Conservation (phyloP, 2,113 vertebrate species). For the Ancistrus triradiatus region DNA sequence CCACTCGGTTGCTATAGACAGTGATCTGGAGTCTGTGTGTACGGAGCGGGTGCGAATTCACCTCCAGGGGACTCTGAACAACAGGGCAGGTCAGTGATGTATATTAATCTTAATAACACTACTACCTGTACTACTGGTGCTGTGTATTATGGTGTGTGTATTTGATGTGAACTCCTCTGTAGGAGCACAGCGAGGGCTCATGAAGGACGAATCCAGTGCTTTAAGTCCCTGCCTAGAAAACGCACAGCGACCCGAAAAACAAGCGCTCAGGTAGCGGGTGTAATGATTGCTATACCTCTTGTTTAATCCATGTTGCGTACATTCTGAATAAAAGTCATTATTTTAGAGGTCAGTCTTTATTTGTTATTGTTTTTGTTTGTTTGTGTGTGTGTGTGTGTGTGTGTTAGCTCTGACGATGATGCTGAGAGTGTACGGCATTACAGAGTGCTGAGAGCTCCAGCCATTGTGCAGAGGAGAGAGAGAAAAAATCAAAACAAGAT, state of each 20-base stretch:
- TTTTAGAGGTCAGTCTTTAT: not conserved
- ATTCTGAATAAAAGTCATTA: not conserved
- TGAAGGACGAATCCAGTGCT: not conserved
- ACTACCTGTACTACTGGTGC: too few species aligned
- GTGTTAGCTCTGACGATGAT: constrained; percentile 34
- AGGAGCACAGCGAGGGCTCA: not conserved
- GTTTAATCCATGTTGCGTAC: not conserved
- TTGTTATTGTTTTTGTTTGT: not conserved
- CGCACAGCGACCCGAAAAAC: not conserved
- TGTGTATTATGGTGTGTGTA: not conserved
- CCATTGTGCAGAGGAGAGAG: constrained; percentile 8
- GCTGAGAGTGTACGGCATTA: constrained; percentile 2
- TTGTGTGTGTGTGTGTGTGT: not conserved
- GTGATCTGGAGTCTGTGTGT: constrained; percentile 68
- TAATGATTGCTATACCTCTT: not conserved
- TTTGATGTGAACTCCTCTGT: not conserved
- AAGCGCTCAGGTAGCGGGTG: constrained; percentile 19
- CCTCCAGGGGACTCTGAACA: constrained; percentile 49
- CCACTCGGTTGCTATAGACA: constrained; percentile 66
- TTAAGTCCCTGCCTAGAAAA: not conserved
- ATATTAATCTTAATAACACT: too few species aligned
- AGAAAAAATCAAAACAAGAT: constrained; percentile 5
- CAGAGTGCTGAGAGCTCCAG: constrained; percentile 2
- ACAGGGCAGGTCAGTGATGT: constrained; percentile 33
- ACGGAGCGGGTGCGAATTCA: constrained; percentile 56